These are phyloP conservation scores for Mungos mungo DNA, from an alignment of 2,113 vertebrate genomes.

Conservation along the genomic window DNA sequence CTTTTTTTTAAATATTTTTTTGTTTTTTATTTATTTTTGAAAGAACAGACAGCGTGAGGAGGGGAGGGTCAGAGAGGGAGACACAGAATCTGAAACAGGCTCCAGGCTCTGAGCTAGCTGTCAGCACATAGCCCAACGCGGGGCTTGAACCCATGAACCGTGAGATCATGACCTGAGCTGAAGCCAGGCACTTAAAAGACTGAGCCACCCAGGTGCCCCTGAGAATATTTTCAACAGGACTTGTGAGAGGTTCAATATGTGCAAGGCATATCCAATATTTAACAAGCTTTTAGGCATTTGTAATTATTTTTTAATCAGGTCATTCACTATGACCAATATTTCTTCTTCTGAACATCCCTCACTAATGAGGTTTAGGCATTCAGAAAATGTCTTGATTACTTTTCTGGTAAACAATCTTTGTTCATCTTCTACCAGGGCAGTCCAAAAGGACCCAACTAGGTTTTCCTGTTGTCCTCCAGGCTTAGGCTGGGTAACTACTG, in stretches of 20 bases:
- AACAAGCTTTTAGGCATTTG: slow-evolving; percentile 85
- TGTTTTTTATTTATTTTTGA: no score
- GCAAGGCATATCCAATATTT: slow-evolving; percentile 87
- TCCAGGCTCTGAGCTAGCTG: no score
- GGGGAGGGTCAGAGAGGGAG: no score
- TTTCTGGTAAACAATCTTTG: slow-evolving; percentile 78
- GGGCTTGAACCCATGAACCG: no score
- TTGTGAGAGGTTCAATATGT: slow-evolving; percentile 77
- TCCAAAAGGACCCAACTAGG: slow-evolving; percentile 77
- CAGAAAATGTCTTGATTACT: slow-evolving; percentile 79
- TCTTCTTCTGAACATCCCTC: slow-evolving; percentile 80
- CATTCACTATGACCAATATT: slow-evolving; percentile 77
- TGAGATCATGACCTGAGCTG: no score
- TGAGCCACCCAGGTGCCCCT: not conserved
- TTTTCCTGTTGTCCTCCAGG: slow-evolving; percentile 39
- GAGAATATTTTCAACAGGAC: slow-evolving; percentile 82
- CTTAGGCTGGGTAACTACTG: slow-evolving; percentile 33
- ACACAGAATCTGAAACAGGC: no score
- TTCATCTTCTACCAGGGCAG: slow-evolving; percentile 82
- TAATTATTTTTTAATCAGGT: slow-evolving; percentile 75
- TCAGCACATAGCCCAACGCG: no score
- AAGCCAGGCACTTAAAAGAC: no score
- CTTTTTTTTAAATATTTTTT: no score
- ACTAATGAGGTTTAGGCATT: slow-evolving; percentile 82
- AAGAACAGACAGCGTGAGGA: no score